Conservation (phyloP, 2,888 invertebrate species). For the Axea sp. region DNA sequence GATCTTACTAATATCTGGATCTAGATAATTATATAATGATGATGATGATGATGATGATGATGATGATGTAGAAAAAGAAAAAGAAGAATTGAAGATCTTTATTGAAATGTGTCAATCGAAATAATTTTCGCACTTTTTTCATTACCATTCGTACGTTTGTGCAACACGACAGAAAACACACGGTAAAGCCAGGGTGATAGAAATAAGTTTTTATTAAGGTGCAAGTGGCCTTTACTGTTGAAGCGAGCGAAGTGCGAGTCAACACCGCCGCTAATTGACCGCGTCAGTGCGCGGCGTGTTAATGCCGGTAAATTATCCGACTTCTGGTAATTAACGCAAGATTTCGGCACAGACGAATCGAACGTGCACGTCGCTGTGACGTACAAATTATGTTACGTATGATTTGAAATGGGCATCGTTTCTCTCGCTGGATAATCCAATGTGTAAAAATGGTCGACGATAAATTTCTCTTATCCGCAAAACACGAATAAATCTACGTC, state of each 20-base stretch:
- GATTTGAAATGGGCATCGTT: slow-evolving; percentile 60
- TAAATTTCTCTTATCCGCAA: slow-evolving; percentile 71
- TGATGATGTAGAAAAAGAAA: too few relatives aligned
- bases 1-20: too few relatives aligned
- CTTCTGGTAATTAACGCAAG: slow-evolving; percentile 29
- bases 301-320: slow-evolving; percentile 39
- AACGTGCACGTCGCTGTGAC: slow-evolving; percentile 21
- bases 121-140: too few relatives aligned
- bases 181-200: too few relatives aligned
- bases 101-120: too few relatives aligned
- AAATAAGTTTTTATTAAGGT: slow-evolving; percentile 10
- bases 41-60: too few relatives aligned
- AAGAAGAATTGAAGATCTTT: too few relatives aligned
- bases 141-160: too few relatives aligned
- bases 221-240: slow-evolving; percentile 22
- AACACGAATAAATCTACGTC: slow-evolving; percentile 71
- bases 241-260: slow-evolving; percentile 7
- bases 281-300: slow-evolving; percentile 36
- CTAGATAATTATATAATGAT: too few relatives aligned
- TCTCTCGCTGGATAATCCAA: slow-evolving; percentile 66
- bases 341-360: slow-evolving; percentile 22
- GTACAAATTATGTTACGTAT: slow-evolving; percentile 51
- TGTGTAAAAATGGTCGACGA: slow-evolving; percentile 69
- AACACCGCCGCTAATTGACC: slow-evolving; percentile 46
- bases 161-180: too few relatives aligned